phyloP scores from a whole-genome alignment of 2,113 vertebrate species.

The Hyperoodon ampullatus region DNA sequence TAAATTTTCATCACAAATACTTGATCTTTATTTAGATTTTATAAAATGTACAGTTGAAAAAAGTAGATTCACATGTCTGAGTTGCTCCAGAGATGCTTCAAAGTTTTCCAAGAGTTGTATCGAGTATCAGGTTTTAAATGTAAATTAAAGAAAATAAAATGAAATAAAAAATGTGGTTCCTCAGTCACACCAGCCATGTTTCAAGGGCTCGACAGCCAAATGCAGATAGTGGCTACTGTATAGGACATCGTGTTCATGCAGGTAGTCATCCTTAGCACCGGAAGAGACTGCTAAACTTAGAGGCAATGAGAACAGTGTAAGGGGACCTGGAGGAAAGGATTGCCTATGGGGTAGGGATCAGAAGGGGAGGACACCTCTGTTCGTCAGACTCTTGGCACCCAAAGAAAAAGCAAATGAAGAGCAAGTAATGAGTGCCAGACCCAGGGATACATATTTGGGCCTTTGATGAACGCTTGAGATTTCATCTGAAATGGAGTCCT shows the following conservation, averaged over 20 bases:
- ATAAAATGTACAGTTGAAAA: not conserved
- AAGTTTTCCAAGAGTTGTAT: not conserved
- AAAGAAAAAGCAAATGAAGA: not conserved
- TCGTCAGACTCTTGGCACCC: not conserved
- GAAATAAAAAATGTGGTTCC: not conserved
- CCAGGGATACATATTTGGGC: not conserved
- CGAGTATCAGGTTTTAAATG: not conserved
- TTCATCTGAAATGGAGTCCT: not conserved
- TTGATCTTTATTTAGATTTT: slow-evolving; percentile 10
- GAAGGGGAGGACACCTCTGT: not conserved
- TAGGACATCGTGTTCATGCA: not conserved
- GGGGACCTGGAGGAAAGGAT: not conserved
- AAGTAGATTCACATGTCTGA: not conserved
- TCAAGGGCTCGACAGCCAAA: not conserved
- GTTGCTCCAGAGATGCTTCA: not conserved
- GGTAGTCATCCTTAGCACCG: not conserved
- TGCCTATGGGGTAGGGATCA: fast-evolving
- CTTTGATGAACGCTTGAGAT: slow-evolving; percentile 8
- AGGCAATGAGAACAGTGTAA: not conserved
- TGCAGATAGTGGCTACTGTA: not conserved
- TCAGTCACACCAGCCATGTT: not conserved
- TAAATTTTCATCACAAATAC: slow-evolving; percentile 15
- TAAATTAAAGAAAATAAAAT: slow-evolving; percentile 7
- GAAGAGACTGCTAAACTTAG: not conserved
- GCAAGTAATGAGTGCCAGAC: not conserved